phyloP scores from a whole-genome alignment of 2,113 vertebrate genomes.

The Peromyscus maniculatus region DNA sequence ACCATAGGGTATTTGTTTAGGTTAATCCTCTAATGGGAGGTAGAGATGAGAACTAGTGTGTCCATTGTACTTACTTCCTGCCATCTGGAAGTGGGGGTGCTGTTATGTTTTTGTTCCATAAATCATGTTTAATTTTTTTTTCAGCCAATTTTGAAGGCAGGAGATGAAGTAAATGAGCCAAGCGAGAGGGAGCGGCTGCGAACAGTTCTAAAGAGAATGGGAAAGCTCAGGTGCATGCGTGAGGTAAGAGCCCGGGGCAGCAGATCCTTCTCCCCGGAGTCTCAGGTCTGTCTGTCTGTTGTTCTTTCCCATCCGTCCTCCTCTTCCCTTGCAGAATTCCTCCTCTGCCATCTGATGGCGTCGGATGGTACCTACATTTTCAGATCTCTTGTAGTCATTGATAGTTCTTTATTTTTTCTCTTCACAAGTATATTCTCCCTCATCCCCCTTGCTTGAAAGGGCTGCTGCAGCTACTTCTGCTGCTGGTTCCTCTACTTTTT shows the following conservation, averaged over 20 bases:
- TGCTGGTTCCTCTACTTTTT: background rate
- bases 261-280: background rate
- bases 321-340: background rate
- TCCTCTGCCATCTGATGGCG: background rate
- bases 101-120: background rate
- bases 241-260: slow-evolving; percentile 88
- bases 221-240: slow-evolving; percentile 93
- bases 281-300: background rate
- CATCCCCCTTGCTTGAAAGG: background rate
- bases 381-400: background rate
- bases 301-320: background rate
- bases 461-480: background rate
- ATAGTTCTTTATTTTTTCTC: slow-evolving; percentile 52
- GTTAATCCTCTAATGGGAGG: background rate
- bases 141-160: slow-evolving; percentile 91
- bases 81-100: background rate
- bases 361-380: background rate
- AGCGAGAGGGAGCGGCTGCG: slow-evolving; percentile 93
- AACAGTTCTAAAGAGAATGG: slow-evolving; percentile 94
- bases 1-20: slow-evolving; percentile 29
- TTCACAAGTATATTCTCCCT: background rate
- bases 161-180: slow-evolving; percentile 90
- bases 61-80: background rate
- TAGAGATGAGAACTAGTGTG: background rate
- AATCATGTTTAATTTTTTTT: slow-evolving; percentile 49